These are phyloP conservation scores for Leptocoma aspasia DNA, from an alignment of 2,113 vertebrate species.

Conservation along the genomic window DNA sequence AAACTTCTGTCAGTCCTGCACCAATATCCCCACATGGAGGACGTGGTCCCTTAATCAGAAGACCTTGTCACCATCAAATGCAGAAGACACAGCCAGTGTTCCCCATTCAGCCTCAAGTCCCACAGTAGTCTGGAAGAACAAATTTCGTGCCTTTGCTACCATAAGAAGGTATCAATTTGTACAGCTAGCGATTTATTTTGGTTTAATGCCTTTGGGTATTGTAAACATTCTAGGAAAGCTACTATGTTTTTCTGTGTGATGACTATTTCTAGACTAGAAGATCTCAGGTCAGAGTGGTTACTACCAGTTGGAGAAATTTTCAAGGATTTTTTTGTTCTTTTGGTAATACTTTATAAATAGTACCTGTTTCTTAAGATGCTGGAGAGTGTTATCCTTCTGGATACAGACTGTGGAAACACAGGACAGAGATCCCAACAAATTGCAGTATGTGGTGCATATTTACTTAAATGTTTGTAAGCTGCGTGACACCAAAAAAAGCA, in stretches of 20 bases:
- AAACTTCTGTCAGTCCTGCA: not conserved
- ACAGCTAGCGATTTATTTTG: not conserved
- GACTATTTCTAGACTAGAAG: not conserved
- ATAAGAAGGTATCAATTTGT: not conserved
- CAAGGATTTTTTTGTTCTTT: not conserved
- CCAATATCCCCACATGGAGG: not conserved
- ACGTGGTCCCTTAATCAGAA: rapidly evolving
- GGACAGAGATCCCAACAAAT: not conserved
- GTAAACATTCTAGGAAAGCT: not conserved
- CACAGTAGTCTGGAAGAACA: not conserved
- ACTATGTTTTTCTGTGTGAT: not conserved
- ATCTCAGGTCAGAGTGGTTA: not conserved
- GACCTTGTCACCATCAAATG: not conserved
- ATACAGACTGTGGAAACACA: not conserved
- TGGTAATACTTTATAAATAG: not conserved
- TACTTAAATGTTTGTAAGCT: not conserved
- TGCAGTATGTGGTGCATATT: rapidly evolving
- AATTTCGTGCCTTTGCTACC: not conserved
- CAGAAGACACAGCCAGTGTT: not conserved
- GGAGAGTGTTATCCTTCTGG: not conserved
- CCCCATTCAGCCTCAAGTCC: not conserved
- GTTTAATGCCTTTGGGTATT: not conserved
- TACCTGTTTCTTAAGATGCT: not conserved
- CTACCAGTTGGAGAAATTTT: not conserved
- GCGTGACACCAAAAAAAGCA: not conserved